Evolutionary conservation across 2,113 vertebrate genomes (phyloP), one percentile per base, ranked within the genome.

Genomic region (Tenebrosternarchus preto): DNA sequence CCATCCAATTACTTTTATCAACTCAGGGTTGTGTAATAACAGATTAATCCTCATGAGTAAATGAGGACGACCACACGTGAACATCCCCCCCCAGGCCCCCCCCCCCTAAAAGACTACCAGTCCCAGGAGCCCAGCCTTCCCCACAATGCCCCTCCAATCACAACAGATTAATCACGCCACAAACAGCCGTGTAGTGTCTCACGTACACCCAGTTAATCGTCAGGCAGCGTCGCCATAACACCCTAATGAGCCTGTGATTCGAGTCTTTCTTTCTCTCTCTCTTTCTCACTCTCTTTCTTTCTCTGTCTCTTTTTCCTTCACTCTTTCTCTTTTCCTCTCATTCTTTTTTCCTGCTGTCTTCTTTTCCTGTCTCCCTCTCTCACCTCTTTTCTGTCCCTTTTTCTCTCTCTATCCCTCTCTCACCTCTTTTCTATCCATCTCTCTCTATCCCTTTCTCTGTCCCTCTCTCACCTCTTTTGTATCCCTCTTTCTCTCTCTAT

Each of bases 141-240:
- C 76, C 68, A 74, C 24, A 71, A 63, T 80, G 39, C 43, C 57
- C 31, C 22, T 31, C 56, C 24, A 39, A 50, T 85, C 69, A 80
- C 76, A n/a, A 68, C 73, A 55, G 74, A 81, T 81, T 81, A 82
- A 86, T 85, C 70, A 64, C 82, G 66, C 67, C 80, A 83, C 66
- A 77, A 83, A 85, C 76, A 72, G 64, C 75, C 70, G 77, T 81
- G 64, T 76, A 84, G 76, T 73, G 5, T 78, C 72, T 76, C 25
- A 27, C 77, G 50, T 57, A 66, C 80, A 80, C 67, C 71, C 67
- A 79, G 78, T 85, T 83, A 81, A 72, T 83, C 71, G 78, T 79
- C 77, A 81, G 15, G 60, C 76, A 27, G 73, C 24, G 43, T 73
- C 74, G 60, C 56, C 68, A 81, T 66, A 63, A 80, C 59, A 60